These are phyloP conservation scores for Amblyjoppa fuscipennis DNA, from an alignment of 2,888 invertebrate genomes.

Conservation along the genomic window DNA sequence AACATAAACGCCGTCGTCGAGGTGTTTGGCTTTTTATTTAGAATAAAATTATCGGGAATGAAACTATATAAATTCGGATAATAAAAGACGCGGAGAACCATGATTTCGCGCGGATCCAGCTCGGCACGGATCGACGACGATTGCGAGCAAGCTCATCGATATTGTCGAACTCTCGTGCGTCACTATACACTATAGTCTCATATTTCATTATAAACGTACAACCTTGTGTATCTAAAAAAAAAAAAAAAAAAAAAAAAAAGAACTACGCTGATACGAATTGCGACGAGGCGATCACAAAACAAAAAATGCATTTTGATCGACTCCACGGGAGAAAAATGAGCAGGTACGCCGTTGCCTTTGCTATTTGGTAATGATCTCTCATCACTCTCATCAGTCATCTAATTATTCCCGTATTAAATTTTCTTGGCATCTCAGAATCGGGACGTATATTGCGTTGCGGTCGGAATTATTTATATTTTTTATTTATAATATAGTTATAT, in stretches of 20 bases:
- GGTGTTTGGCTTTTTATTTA: slow-evolving; percentile 29
- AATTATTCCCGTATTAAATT: slow-evolving; percentile 37
- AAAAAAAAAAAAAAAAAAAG: slow-evolving; percentile 25
- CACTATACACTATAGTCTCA: background rate
- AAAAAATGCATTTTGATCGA: slow-evolving; percentile 36
- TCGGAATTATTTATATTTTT: slow-evolving; percentile 37
- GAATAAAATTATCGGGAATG: slow-evolving; percentile 45
- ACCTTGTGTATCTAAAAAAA: slow-evolving; percentile 16
- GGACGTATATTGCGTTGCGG: slow-evolving; percentile 32
- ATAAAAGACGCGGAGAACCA: slow-evolving; percentile 26
- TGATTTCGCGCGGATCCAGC: background rate
- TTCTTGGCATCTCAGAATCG: slow-evolving; percentile 49
- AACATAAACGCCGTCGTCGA: slow-evolving; percentile 18
- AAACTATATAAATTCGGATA: slow-evolving; percentile 30
- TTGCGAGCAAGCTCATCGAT: background rate
- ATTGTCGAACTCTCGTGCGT: background rate
- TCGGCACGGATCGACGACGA: background rate
- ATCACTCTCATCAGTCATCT: slow-evolving; percentile 4
- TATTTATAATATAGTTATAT: slow-evolving; percentile 41
- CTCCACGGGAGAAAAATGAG: slow-evolving; percentile 32
- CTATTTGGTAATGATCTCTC: slow-evolving; percentile 43
- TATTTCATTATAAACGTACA: slow-evolving; percentile 23
- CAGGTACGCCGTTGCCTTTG: slow-evolving; percentile 48
- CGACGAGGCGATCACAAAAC: slow-evolving; percentile 1
- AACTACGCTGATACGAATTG: background rate